Evolutionary conservation across 2,888 invertebrate species (phyloP).

Genomic region (Megalurothrips usitatus): DNA sequence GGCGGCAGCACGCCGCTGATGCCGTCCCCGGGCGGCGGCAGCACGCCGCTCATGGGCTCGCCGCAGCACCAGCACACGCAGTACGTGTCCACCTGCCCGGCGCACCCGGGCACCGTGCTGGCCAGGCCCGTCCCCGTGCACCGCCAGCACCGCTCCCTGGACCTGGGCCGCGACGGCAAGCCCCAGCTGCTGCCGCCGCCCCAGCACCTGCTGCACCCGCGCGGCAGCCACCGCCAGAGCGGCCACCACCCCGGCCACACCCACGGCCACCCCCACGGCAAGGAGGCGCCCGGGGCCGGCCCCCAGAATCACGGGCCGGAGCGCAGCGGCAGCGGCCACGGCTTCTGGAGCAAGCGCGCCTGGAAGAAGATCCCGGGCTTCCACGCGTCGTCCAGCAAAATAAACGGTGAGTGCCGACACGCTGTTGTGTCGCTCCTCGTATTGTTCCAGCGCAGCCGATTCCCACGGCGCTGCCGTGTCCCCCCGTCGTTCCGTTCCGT

Average conservation of each 20-base stretch:
- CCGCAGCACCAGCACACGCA: neutral
- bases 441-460: neutral
- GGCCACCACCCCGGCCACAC: slow-evolving; percentile 29
- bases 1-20: too few species aligned
- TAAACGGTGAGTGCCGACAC: slow-evolving; percentile 57
- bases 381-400: slow-evolving; percentile 54
- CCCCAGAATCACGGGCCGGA: slow-evolving; percentile 39
- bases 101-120: slow-evolving; percentile 2
- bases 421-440: neutral
- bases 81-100: slow-evolving; percentile 11
- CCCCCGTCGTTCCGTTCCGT: neutral
- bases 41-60: neutral
- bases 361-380: slow-evolving; percentile 75
- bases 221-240: slow-evolving; percentile 31
- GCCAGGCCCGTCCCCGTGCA: slow-evolving; percentile 5
- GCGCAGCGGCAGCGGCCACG: slow-evolving; percentile 50
- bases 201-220: neutral
- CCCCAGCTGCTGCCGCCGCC: slow-evolving; percentile 8
- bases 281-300: neutral
- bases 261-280: neutral
- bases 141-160: slow-evolving; percentile 17
- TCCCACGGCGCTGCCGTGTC: neutral
- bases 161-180: slow-evolving; percentile 23
- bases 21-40: neutral
- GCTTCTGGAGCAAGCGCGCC: slow-evolving; percentile 70